phyloP scores from a whole-genome alignment of 2,113 vertebrate species.

The Genyomyrus donnyi region DNA sequence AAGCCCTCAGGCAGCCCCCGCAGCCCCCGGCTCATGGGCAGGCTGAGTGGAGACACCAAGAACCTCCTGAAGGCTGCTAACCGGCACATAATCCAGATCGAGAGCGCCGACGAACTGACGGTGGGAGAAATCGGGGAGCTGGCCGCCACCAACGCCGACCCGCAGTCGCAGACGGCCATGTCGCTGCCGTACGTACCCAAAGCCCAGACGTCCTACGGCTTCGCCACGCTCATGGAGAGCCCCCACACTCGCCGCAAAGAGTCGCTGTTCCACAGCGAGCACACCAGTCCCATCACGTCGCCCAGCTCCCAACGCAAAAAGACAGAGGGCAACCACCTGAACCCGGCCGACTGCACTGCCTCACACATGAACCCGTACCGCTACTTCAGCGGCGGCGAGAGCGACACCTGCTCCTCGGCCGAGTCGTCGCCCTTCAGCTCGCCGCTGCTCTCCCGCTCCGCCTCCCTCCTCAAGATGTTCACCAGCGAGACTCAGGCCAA shows the following conservation, averaged over 20 bases:
- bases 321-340: constrained; percentile 49
- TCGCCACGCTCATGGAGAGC: constrained; percentile 85
- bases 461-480: constrained; percentile 87
- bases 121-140: constrained; percentile 39
- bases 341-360: constrained; percentile 59
- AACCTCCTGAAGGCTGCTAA: constrained; percentile 71
- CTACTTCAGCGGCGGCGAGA: constrained; percentile 87
- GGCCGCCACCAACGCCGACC: constrained; percentile 66
- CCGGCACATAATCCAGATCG: constrained; percentile 90
- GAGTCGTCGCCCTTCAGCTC: constrained; percentile 93
- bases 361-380: constrained; percentile 81
- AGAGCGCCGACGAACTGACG: constrained; percentile 79
- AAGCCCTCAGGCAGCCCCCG: constrained; percentile 52
- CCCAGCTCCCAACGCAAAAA: constrained; percentile 67
- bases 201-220: constrained; percentile 89
- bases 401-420: constrained; percentile 89
- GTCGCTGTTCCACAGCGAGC: constrained; percentile 88
- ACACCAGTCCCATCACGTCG: constrained; percentile 75
- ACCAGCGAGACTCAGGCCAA: constrained; percentile 83
- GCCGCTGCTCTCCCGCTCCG: constrained; percentile 82
- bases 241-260: constrained; percentile 91
- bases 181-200: constrained; percentile 86
- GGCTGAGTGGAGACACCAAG: constrained; percentile 69
- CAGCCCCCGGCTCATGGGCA: constrained; percentile 70
- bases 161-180: constrained; percentile 82